Base-by-base conservation (phyloP, 2,888 invertebrate genomes). In the Rhimphoctona megacephalus region DNA sequence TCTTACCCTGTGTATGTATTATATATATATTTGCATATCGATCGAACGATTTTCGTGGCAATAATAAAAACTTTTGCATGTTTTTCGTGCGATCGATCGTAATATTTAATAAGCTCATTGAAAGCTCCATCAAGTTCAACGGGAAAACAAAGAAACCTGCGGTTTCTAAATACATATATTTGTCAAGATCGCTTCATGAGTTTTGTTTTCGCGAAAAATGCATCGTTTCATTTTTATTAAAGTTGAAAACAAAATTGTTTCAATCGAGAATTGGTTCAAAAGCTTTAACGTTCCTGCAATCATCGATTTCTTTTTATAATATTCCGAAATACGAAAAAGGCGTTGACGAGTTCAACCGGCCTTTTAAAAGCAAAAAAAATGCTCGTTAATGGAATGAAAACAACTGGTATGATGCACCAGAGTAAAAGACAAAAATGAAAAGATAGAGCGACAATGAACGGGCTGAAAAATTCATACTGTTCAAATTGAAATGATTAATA, bases 71-170 rank as follows among this genome's bases (percentile, higher is more conserved):
- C 39, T 33, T 57, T 77, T 73, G 80, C 52, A 57, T 57, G 43
- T 52, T 76, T 54, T 69, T 77, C 69, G 76, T 57, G 57, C 83
- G 81, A 69, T 52, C n/a, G 81, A 78, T 83, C 61, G 69, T 73
- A 73, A 78, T 72, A 78, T 67, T 70, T 67, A 81, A 78, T 79
- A 19, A 79, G 70, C 70, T 66, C 54, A 54, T 83, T 61, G 46
- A 46, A 49, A 77, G 46, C 46, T 83, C 54, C 36, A 46, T 36
- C 69, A 66, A 66, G 70, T 86, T 81, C 61, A 19, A 77, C 22
- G 67, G 69, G 39, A 36, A 72, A 67, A 17, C 57, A 73, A 74
- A 52, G 17, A 52, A 30, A 57, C 22, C 22, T 25, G 66, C 54
- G 7, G 67, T 72, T 77, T 80, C 46, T 49, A n/a, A 52, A 33